Conservation (phyloP, 2,888 invertebrate species). For the Tanytarsus gracilentus region DNA sequence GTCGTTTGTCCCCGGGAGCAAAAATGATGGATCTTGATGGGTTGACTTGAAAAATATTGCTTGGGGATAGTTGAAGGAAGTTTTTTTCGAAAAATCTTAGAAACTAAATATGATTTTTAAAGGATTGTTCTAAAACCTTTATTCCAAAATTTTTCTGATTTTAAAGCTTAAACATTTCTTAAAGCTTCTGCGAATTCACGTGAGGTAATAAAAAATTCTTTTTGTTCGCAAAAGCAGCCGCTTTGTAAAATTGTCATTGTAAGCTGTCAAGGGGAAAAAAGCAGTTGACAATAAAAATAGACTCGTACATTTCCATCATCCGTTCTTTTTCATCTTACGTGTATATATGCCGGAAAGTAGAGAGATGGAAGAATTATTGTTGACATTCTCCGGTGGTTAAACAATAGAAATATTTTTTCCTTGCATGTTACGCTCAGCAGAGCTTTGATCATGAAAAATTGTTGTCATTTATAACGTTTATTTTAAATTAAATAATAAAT, state of each 20-base stretch:
- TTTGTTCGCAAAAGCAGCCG: too few species aligned
- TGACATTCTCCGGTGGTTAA: constrained; percentile 15
- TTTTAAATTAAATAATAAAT: constrained; percentile 14
- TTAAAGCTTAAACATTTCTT: too few species aligned
- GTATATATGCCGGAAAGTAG: not conserved
- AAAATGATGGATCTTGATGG: not conserved
- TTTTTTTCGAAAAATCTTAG: too few species aligned
- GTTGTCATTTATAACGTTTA: constrained; percentile 7
- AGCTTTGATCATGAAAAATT: constrained; percentile 14
- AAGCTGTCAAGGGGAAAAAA: not conserved
- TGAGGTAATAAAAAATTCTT: too few species aligned
- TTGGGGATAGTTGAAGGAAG: too few species aligned
- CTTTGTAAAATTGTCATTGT: too few species aligned
- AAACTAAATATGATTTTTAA: too few species aligned
- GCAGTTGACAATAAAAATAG: not conserved
- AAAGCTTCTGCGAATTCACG: too few species aligned
- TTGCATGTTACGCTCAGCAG: not conserved
- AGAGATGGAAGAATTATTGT: not conserved
- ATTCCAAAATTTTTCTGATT: too few species aligned
- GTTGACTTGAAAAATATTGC: not conserved
- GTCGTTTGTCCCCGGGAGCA: not conserved
- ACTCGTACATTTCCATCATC: not conserved
- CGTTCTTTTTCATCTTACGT: not conserved
- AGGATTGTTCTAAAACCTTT: too few species aligned
- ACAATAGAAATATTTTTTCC: constrained; percentile 7